Conservation (phyloP, 2,113 vertebrate genomes). For the Corythaixoides concolor region DNA sequence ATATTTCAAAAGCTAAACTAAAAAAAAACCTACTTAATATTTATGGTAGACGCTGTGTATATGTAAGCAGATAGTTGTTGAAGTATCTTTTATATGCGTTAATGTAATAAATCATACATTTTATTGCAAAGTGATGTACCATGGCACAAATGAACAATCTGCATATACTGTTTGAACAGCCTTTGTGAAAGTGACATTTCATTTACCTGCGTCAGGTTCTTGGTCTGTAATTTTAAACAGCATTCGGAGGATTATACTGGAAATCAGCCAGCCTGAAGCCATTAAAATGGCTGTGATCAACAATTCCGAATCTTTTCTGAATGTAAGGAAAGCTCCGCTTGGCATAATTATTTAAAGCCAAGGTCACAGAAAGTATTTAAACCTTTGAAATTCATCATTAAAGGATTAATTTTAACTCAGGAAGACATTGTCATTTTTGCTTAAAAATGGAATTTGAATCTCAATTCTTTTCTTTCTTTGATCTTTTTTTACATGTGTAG, state of each 20-base stretch:
- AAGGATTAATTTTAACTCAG: constrained; percentile 83
- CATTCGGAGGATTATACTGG: constrained; percentile 71
- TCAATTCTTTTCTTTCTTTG: constrained; percentile 77
- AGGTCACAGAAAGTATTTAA: constrained; percentile 80
- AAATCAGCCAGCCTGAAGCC: constrained; percentile 76
- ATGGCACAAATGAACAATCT: constrained; percentile 47
- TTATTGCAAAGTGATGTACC: constrained; percentile 25
- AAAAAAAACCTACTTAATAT: not conserved
- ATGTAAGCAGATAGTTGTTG: constrained; percentile 38
- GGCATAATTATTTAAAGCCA: constrained; percentile 81
- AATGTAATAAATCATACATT: constrained; percentile 18
- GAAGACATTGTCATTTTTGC: constrained; percentile 80
- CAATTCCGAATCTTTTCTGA: constrained; percentile 78
- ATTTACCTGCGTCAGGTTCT: constrained; percentile 71
- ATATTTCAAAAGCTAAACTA: not conserved
- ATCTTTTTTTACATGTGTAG: constrained; percentile 75
- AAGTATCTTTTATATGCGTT: constrained; percentile 15
- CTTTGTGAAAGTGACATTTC: constrained; percentile 71
- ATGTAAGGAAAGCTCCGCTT: constrained; percentile 74
- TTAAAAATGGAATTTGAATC: constrained; percentile 79
- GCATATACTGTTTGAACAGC: constrained; percentile 21
- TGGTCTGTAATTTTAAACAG: constrained; percentile 71
- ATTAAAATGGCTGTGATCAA: constrained; percentile 79
- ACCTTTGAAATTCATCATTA: constrained; percentile 84
- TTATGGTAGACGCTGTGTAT: not conserved